Conservation (phyloP, 2,113 vertebrate genomes). For the Tinamus guttatus region DNA sequence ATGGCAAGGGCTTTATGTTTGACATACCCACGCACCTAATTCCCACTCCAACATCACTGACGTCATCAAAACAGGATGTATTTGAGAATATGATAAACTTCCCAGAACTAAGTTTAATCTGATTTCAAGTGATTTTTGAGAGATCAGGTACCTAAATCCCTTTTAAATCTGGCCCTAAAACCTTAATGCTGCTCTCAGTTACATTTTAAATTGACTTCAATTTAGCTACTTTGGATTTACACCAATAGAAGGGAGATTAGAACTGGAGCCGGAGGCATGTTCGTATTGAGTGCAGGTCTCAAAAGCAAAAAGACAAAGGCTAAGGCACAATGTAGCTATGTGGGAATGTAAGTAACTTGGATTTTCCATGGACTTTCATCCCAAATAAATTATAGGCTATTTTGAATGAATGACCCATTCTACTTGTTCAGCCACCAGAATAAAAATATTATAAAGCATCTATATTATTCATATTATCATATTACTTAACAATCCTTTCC, state of each 20-base stretch:
- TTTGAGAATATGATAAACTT: neutral
- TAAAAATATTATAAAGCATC: neutral
- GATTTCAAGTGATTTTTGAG: neutral
- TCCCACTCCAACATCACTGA: neutral
- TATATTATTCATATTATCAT: neutral
- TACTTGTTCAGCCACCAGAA: neutral
- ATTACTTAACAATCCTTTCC: neutral
- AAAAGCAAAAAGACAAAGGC: neutral
- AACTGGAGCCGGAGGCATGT: neutral
- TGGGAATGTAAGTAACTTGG: neutral
- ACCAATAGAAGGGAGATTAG: conserved; percentile 10
- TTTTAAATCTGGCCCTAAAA: neutral
- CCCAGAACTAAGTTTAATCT: neutral
- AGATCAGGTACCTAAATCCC: neutral
- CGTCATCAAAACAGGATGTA: neutral
- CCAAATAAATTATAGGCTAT: neutral
- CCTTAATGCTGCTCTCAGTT: conserved; percentile 44
- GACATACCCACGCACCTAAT: neutral
- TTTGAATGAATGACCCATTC: neutral
- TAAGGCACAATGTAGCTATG: neutral
- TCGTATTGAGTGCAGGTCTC: neutral
- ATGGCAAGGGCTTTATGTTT: too few relatives aligned
- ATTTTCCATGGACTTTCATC: neutral
- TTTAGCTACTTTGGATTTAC: conserved; percentile 37
- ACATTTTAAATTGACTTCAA: conserved; percentile 34